Conservation (phyloP, 2,797 vertebrate species). For the Melanogrammus aeglefinus region DNA sequence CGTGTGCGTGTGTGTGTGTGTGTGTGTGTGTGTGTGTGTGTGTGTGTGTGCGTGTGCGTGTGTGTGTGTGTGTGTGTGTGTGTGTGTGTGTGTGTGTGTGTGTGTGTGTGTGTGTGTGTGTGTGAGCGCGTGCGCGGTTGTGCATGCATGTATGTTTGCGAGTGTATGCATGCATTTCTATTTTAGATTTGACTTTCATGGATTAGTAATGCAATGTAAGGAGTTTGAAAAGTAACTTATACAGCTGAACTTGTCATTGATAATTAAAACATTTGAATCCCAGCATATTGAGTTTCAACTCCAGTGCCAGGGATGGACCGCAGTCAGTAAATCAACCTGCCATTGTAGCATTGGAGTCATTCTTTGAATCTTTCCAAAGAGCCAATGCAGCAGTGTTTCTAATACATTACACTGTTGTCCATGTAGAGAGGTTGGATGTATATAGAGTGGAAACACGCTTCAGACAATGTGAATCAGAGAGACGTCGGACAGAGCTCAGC, state of each 20-base stretch:
- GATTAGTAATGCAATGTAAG: background rate
- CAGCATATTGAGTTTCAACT: background rate
- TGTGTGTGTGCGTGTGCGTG: background rate
- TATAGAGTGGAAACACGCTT: background rate
- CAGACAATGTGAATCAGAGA: background rate
- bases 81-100: background rate
- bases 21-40: constrained; percentile 5
- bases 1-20: background rate
- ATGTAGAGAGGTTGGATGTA: background rate
- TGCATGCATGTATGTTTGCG: no score
- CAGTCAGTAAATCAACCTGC: background rate
- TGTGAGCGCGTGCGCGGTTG: background rate
- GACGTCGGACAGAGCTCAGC: background rate
- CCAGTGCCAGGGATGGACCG: background rate
- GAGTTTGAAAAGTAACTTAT: background rate
- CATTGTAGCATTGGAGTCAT: background rate
- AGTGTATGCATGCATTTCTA: background rate
- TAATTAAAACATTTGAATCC: background rate
- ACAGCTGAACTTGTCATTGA: background rate
- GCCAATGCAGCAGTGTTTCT: background rate
- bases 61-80: background rate
- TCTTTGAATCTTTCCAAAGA: background rate
- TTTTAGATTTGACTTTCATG: background rate
- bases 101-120: background rate
- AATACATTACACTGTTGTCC: background rate